Base-by-base conservation (phyloP, 1,140 invertebrate genomes). In the Bombus balteatus region DNA sequence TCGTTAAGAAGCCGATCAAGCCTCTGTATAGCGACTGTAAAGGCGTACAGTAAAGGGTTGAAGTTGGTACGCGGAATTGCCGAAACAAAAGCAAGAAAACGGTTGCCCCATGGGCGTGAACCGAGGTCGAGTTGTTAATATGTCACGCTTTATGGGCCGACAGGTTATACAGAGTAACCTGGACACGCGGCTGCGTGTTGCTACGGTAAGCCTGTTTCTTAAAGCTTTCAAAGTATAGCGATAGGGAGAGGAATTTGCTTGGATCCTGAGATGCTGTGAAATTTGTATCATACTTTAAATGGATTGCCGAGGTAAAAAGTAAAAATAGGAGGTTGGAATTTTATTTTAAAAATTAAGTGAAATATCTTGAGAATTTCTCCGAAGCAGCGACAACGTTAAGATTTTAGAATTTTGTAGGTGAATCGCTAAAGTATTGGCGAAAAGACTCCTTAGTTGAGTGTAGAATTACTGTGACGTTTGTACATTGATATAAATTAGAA, bases 131-230 rank as follows among this genome's bases (percentile, higher is more conserved):
- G 47, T 28, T 39, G 85, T 43, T 86, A 86, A 82, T 76, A 70
- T 68, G 85, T 82, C 71, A 39, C 53, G 70, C 18, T 86, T 86
- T 82, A 82, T 57, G 73, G 32, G 47, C 72, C 59, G 72, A 41
- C 71, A 75, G 79, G 85, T 86, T 82, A 75, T 34, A 84, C 83
- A 79, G 41, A 47, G 76, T 80, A 84, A 84, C 83, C 53, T 80
- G 83, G 53, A 71, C 74, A 43, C 47, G 12, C 34, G 73, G 70
- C 53, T 75, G 6, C 32, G 32, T 76, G 43, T 71, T 72, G 75
- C 53, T 39, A 28, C 37, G 37, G 57, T 57, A 79, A 72, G 53
- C 53, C 76, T 47, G 79, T 68, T 41, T 77, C 34, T 39, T 62
- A n/a, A 12, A 25, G 37, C 47, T 41, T 28, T 53, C n/a, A n/a